phyloP scores from a whole-genome alignment of 2,888 invertebrate genomes.

The Gastracanthus pulcherrimus region DNA sequence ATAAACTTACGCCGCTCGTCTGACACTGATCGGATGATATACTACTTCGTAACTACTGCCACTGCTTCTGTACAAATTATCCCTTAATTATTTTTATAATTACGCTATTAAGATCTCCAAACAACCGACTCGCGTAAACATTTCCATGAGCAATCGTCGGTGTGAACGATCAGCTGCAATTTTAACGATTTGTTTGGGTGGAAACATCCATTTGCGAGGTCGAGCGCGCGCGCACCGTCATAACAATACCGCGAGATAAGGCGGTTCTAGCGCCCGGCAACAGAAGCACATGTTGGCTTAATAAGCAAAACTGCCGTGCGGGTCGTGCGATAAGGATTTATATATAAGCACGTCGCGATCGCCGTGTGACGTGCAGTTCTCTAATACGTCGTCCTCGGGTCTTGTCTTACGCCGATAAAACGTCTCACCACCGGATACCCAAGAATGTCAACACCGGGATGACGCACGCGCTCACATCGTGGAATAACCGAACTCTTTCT shows the following conservation, averaged over 20 bases:
- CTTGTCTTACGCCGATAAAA: slow-evolving; percentile 46
- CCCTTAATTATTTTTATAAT: background rate
- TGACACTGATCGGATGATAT: background rate
- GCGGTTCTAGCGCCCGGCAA: background rate
- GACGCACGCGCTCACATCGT: too few relatives aligned
- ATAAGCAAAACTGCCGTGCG: slow-evolving; percentile 26
- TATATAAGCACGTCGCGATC: background rate
- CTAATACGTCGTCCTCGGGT: too few relatives aligned
- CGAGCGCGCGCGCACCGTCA: background rate
- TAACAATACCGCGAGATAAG: background rate
- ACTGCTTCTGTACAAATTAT: background rate
- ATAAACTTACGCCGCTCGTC: too few relatives aligned
- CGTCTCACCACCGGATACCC: slow-evolving; percentile 36
- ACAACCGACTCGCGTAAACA: background rate
- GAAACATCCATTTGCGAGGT: too few relatives aligned
- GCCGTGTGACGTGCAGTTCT: too few relatives aligned
- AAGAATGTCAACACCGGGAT: slow-evolving; percentile 38
- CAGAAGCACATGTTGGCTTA: background rate
- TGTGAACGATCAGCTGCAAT: background rate
- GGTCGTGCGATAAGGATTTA: slow-evolving; percentile 14
- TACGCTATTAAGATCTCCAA: too few relatives aligned
- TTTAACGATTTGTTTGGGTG: slow-evolving; percentile 31
- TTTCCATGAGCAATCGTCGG: background rate
- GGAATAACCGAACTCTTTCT: too few relatives aligned
- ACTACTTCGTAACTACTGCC: background rate